Base-by-base conservation (phyloP, 2,113 vertebrate genomes). In the Fukomys damarensis region DNA sequence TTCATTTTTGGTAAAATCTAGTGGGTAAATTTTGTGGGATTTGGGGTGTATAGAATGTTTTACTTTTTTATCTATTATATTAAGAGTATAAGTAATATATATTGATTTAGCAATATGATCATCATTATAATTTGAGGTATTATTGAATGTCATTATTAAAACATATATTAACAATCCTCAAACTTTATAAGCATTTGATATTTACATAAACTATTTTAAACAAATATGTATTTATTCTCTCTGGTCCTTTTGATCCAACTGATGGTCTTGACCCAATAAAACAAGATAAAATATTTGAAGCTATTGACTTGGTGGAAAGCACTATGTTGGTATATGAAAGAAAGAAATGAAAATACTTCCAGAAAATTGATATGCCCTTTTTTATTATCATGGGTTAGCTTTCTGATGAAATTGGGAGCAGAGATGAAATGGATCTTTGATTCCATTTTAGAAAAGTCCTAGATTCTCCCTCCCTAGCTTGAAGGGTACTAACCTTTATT, bases 131-230 rank as follows among this genome's bases (percentile, higher is more conserved):
- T 24, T 94, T 86, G 52, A 91, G 70, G 7, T 22, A 81, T 63
- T 93, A 30, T 82, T 91, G 92, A 76, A 63, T 92, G 59, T 61
- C 52, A 83, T 63, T 89, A 43, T 83, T 86, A 93, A 89, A 77
- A 63, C 41, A 41, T 19, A 2, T 59, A 49, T 93, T 81, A 84
- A 85, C 7, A 52, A 11, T 86, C 5, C 7, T 14, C 5, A 89
- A 77, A 30, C 7, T 91, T 46, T 94, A 20, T 54, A 85, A 63
- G 2, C 28, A 59, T 83, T n/a, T 91, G 35, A 43, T 26, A 56
- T 83, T 59, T 77, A 65, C 5, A 58, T 32, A 83, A 54, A 70
- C 28, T 61, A 63, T 32, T 97, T 93, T 43, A 49, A 94, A 41
- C 6, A 79, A 24, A 38, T 65, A 52, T 17, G 11, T 77, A 84